Evolutionary conservation across 2,888 invertebrate genomes (phyloP), one percentile per base, ranked within the genome.

Genomic region (Dasypolia templi): DNA sequence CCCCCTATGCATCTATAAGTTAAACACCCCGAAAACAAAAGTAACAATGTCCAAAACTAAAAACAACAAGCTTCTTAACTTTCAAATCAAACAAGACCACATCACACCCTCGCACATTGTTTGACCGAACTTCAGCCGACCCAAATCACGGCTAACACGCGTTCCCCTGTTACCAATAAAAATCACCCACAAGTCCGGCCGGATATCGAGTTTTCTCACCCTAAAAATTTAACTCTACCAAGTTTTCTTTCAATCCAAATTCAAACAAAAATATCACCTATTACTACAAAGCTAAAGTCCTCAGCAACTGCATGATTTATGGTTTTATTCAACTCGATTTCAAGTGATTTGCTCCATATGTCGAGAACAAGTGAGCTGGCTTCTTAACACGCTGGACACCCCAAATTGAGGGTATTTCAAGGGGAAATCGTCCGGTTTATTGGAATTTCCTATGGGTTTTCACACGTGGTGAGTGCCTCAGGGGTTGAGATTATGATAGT

Each of bases 121-220:
- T 77, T 94, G 94, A 91, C 91, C 92, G 90, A 94, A 92, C 90
- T 92, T 90, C 90, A 89, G 91, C 89, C 90, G 87, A 88, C 91
- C 91, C 90, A 89, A 93, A 93, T 92, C 92, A 89, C 92, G 77
- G 89, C 89, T 92, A 93, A 93, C 92, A 91, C 89, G 87, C 84
- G 66, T 53, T 79, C 94, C 95, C 95, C 91, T 93, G 93, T 95
- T 93, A 91, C 93, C 93, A 95, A 96, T 96, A 96, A 96, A 95
- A 95, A 95, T 94, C 93, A 93, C 93, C 92, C 89, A 90, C 86
- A 90, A 88, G 94, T 94, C 95, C 95, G 93, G 93, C 91, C 89
- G 95, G 94, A 95, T 93, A 95, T 94, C 92, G 92, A 89, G 89
- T 93, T 94, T 95, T 94, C 94, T 90, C 92, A 93, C 93, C 94